Evolutionary conservation across 2,797 vertebrate species (phyloP).

Genomic region (Macropus fuliginosus): DNA sequence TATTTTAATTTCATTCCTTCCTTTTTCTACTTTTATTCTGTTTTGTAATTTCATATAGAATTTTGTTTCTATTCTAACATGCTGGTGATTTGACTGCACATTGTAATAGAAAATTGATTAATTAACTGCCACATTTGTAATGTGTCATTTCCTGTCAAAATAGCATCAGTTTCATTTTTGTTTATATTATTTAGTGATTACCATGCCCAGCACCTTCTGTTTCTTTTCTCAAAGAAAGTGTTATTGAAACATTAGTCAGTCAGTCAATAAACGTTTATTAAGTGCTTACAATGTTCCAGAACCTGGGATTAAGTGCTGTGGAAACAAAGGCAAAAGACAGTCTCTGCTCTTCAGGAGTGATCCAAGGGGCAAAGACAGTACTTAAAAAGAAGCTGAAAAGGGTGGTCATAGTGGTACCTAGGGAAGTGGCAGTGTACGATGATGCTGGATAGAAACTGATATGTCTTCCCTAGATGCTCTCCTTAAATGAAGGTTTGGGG

Average conservation of each 20-base stretch:
- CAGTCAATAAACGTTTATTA: neutral
- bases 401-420: neutral
- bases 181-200: neutral
- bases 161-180: neutral
- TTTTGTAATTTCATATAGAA: neutral
- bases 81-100: neutral
- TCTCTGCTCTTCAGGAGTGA: neutral
- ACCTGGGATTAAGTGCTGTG: neutral
- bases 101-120: neutral
- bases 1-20: neutral
- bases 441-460: neutral
- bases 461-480: neutral
- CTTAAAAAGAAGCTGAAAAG: neutral
- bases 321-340: neutral
- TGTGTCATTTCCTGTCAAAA: neutral
- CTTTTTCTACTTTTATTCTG: neutral
- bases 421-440: neutral
- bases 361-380: neutral
- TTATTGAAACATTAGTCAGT: neutral
- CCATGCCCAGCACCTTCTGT: neutral
- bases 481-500: neutral
- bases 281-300: neutral
- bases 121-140: neutral
- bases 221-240: too few relatives aligned
- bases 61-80: neutral